Evolutionary conservation across 2,888 invertebrate genomes (phyloP), one percentile per base, ranked within the genome.

Genomic region (Oligia fasciuncula): DNA sequence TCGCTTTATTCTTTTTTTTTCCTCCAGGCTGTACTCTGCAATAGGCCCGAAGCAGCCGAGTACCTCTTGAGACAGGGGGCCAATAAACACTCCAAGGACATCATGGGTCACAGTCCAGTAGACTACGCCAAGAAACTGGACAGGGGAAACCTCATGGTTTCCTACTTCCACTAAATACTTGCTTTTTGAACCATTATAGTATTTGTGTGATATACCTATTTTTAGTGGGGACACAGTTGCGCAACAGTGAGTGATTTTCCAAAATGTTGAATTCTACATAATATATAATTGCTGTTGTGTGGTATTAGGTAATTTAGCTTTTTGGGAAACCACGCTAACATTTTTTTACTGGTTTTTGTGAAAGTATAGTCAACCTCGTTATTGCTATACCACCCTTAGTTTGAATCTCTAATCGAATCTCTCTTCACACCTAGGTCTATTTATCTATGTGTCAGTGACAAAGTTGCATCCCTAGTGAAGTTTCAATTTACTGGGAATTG

Each of bases 1-100:
- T 54, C 6, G 19, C 14, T 49, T 51, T 40, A 40, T 40, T 40
- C 4, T 40, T 40, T 5, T 40, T 19, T 62, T 69, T 66, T n/a
- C 65, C 3, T 80, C 19, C 91, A 97, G 97, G 98, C 98, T 0
- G 97, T 97, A 0, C 91, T 98, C 2, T 97, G 97, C 90, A 97
- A 97, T 57, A 95, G 96, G 35, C 88, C 92, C 0, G 94, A 96
- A 0, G 93, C 97, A 4, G 96, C 97, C 0, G 89, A 95, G 35
- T 98, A 96, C 87, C 93, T 98, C 0, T 74, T 98, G 23, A 91
- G 96, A 0, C 93, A 96, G 17, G 95, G 96, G 0, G 97, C 96
- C 0, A 93, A 95, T 23, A 87, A 88, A 0, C 88, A 94, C 0
- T 89, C 89, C 0, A 92, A 91, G 23, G 98, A 98, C 87, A 92